These are phyloP conservation scores for Bradysia coprophila DNA, from an alignment of 1,140 invertebrate species.

Conservation along the genomic window DNA sequence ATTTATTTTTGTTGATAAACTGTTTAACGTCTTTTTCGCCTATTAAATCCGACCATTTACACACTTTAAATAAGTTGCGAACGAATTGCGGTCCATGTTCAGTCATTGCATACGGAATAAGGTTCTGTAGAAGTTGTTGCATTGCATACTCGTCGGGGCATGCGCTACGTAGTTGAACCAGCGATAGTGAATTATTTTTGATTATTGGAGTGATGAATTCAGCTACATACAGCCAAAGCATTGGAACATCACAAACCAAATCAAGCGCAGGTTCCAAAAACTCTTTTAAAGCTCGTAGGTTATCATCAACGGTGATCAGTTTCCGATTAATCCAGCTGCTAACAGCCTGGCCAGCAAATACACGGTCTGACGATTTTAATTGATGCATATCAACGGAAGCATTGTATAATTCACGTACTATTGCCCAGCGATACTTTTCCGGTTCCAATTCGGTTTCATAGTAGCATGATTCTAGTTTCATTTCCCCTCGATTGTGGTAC, in stretches of 20 bases:
- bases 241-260: conserved; percentile 54
- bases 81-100: no score
- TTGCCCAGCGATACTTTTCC: conserved; percentile 8
- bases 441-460: background rate
- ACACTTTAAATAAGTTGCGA: no score
- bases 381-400: conserved; percentile 24
- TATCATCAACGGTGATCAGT: conserved; percentile 20
- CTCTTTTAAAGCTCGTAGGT: conserved; percentile 27
- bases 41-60: no score
- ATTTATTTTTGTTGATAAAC: no score
- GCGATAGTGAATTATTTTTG: no score
- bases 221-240: conserved; percentile 46
- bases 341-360: conserved; percentile 20
- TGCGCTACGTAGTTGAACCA: no score
- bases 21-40: no score
- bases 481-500: background rate
- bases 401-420: conserved; percentile 16
- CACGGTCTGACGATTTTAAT: conserved; percentile 18
- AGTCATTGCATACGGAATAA: no score
- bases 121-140: no score
- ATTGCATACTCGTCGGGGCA: no score
- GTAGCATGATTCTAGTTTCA: background rate
- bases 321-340: conserved; percentile 20
- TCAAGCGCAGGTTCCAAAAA: conserved; percentile 37
- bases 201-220: conserved; percentile 42